Base-by-base conservation (phyloP, 2,888 invertebrate genomes). In the Metellina segmentata region DNA sequence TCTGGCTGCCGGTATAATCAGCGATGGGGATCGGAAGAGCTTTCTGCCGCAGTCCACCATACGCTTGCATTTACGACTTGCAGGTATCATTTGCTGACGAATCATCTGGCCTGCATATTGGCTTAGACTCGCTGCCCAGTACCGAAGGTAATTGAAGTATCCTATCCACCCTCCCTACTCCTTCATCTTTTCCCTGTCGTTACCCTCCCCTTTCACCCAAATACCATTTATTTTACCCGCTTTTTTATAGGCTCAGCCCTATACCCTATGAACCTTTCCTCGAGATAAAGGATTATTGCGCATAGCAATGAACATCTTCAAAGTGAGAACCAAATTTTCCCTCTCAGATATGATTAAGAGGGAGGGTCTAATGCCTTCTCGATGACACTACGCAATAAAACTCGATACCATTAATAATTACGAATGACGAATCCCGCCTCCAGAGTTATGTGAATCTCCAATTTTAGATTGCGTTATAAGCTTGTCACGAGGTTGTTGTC, bases 31-130 rank as follows among this genome's bases (percentile, higher is more conserved):
- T 86, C 86, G 89, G 92, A 70, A 85, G 81, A 89, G 85, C 85
- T 89, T 85, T 92, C 92, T 89, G 88, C 89, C 74, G 75, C 85
- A 89, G 89, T 89, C 86, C 86, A 92, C 89, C 88, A 89, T 81
- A 87, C 88, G 88, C 89, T 86, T 82, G 89, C 92, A 85, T 92
- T 92, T 92, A 92, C 92, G 92, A 92, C 89, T 92, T 82, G 85
- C 92, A 92, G 92, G 92, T 92, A 92, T 92, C 92, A 92, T 92
- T 92, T 92, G 92, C 92, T 92, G 92, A 92, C 92, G 92, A 92
- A 92, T 92, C 92, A 92, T 89, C 89, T 81, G 92, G 85, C 86
- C 61, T 92, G 92, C 92, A 92, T 92, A 92, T 92, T 92, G 92
- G 89, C 92, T 89, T 89, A 85, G 82, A 79, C 81, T 83, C 89